phyloP scores from a whole-genome alignment of 2,888 invertebrate species.

The Cataglyphis cursor region DNA sequence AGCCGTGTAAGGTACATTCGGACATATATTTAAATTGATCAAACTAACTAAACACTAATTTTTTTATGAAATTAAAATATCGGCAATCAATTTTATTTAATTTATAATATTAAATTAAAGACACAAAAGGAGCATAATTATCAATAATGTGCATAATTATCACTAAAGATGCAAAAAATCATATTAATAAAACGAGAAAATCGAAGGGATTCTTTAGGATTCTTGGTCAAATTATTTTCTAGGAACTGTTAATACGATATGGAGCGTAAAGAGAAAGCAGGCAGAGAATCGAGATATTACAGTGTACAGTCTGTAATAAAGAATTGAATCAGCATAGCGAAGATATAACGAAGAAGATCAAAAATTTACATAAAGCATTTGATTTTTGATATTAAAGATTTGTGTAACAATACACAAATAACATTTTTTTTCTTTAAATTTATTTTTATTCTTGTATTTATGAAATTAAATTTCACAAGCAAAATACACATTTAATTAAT shows the following conservation, averaged over 20 bases:
- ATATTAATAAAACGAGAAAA: neutral
- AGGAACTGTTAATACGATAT: slow-evolving; percentile 26
- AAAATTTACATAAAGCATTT: neutral
- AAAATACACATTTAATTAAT: neutral
- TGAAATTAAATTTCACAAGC: neutral
- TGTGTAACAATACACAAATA: neutral
- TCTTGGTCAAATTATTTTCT: slow-evolving; percentile 11
- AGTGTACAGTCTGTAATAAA: neutral
- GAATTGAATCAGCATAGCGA: slow-evolving; percentile 20
- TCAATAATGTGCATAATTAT: neutral
- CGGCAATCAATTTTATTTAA: neutral
- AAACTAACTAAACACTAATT: neutral
- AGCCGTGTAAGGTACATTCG: too few relatives aligned
- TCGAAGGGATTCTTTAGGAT: slow-evolving; percentile 1
- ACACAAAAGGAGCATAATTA: neutral
- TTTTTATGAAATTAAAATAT: neutral
- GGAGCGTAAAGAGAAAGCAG: slow-evolving; percentile 51
- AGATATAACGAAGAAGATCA: neutral
- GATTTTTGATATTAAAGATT: neutral
- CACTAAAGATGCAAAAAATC: slow-evolving; percentile 10
- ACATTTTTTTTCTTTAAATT: slow-evolving; percentile 5
- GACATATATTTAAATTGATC: neutral
- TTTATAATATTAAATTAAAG: neutral
- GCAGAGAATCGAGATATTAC: neutral
- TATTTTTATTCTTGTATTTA: neutral